Evolutionary conservation across 2,113 vertebrate genomes (phyloP), one percentile per base, ranked within the genome.

Genomic region (Porphyrio hochstetteri): DNA sequence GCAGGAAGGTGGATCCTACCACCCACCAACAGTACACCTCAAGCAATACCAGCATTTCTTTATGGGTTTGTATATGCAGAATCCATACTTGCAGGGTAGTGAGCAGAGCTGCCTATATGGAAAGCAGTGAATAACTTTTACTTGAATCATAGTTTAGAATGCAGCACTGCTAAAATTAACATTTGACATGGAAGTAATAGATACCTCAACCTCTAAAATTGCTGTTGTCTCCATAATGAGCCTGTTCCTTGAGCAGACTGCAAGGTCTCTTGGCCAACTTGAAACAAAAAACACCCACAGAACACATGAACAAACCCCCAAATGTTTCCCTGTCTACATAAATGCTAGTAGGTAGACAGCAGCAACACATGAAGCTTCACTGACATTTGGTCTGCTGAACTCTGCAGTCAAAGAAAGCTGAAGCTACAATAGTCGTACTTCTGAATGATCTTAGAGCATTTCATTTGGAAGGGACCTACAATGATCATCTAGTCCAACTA

Each of bases 31-130:
- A 71, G 28, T 11, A 35, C 38, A 70, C 29, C 27, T 80, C 35
- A 42, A 27, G 46, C 20, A 71, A 21, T 17, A 57, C 6, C n/a
- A 82, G n/a, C 8, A 69, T 57, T 52, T 63, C 65, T 31, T 56
- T 21, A 71, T 0, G 0, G 52, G 21, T 52, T 11, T 76, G 19
- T 27, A 5, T 25, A 28, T 9, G 68, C 1, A 18, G 42, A 44
- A 29, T 33, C 48, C 35, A 42, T 24, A 65, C 15, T n/a, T 75
- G 24, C 17, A 70, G 27, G 27, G 11, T n/a, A 75, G 55, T 9
- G 7, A 65, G 24, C 16, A 20, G 50, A 64, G 35, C 7, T 28
- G 17, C 24, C 19, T 55, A 31, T 55, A 48, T 50, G 5, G n/a
- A 83, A 83, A 64, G 17, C 10, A 33, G 17, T n/a, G 17, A 83